Evolutionary conservation across 2,888 invertebrate species (phyloP), one percentile per base, ranked within the genome.

Genomic region (Malthinus seriepunctatus): DNA sequence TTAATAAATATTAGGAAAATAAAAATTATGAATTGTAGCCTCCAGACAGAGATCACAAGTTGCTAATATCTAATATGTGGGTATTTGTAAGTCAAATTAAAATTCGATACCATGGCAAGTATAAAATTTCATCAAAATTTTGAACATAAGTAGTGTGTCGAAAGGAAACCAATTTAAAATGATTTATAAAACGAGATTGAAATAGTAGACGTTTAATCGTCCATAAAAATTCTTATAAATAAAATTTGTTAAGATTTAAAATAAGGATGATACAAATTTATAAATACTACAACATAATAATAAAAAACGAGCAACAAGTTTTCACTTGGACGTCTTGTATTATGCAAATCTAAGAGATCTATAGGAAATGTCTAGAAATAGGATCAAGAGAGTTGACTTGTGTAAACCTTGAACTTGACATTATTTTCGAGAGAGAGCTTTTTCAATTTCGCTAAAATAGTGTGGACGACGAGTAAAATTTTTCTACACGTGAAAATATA

Each of bases 341-440:
- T 34, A 49, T 51, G 52, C 31, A 52, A 52, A 52, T 52, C 49
- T 38, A n/a, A 23, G 11, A 15, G 45, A 32, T 39, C 42, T 39
- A 51, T 52, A 52, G 52, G 52, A 52, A 52, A 32, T 35, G 52
- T 44, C 52, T 52, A 52, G 52, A 52, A 52, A 52, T 52, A 52
- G 52, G 45, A 52, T 45, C 51, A 51, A 15, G 50, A 11, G 23
- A 42, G 32, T 39, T 44, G 51, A 44, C 51, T 51, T 10, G 15
- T 51, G 15, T 34, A 35, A 35, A 33, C 52, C 52, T 52, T 52
- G 52, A 52, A 52, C 52, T 52, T 52, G 52, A 15, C 31, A 11
- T 31, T 39, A 31, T 3, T 6, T 11, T 32, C 6, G 9, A 15
- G 42, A 39, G 39, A 9, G n/a, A 23, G 45, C 23, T 45, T 52